Evolutionary conservation across 2,888 invertebrate genomes (phyloP).

Genomic region (Napeogenes sylphis): DNA sequence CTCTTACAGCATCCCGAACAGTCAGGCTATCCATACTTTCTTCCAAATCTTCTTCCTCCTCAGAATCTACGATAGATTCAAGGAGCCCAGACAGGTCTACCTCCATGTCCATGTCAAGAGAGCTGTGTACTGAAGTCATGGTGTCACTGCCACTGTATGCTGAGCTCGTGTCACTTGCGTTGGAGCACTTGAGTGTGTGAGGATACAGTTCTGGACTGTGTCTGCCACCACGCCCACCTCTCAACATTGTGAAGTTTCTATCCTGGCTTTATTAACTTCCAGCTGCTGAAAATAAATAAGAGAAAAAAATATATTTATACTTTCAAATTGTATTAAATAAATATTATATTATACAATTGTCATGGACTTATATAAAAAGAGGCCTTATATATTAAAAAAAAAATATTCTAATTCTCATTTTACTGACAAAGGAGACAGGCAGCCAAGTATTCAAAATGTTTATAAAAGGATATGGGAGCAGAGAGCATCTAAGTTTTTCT

Average conservation of each 20-base stretch:
- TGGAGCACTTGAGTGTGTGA: slow-evolving; percentile 86
- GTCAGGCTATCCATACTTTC: slow-evolving; percentile 94
- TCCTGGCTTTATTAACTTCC: slow-evolving; percentile 51
- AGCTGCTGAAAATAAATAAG: slow-evolving; percentile 55
- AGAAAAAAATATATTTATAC: background rate
- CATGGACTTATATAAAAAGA: background rate
- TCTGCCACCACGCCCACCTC: slow-evolving; percentile 77
- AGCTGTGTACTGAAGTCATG: slow-evolving; percentile 94
- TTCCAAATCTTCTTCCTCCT: slow-evolving; percentile 95
- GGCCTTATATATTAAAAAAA: too few relatives aligned
- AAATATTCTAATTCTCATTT: too few relatives aligned
- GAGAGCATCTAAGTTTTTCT: too few relatives aligned
- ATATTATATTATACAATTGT: background rate
- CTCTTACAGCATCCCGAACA: slow-evolving; percentile 95
- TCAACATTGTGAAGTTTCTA: slow-evolving; percentile 76
- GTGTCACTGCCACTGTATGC: slow-evolving; percentile 98
- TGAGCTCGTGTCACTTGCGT: slow-evolving; percentile 96
- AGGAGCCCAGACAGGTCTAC: slow-evolving; percentile 95
- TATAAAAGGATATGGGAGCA: too few relatives aligned
- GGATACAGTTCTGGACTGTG: slow-evolving; percentile 88
- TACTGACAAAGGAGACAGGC: too few relatives aligned
- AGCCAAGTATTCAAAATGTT: too few relatives aligned
- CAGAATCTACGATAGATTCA: slow-evolving; percentile 97
- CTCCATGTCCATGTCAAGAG: slow-evolving; percentile 86
- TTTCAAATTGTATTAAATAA: background rate